Evolutionary conservation across 2,113 vertebrate genomes (phyloP).

Genomic region (Zootoca vivipara): DNA sequence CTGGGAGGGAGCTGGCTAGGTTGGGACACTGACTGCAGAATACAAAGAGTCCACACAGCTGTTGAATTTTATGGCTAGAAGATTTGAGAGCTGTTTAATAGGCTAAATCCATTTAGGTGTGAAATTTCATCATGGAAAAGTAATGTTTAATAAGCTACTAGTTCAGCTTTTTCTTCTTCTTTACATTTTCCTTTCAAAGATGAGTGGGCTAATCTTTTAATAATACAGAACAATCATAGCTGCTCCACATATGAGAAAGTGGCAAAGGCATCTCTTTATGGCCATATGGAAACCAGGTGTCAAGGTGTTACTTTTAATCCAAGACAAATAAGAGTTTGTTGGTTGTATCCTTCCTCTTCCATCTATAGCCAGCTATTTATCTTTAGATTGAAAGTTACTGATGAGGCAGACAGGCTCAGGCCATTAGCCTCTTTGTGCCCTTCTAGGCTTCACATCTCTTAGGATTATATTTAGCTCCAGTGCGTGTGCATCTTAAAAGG

Average conservation of each 20-base stretch:
- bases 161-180: conserved; percentile 20
- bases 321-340: conserved; percentile 72
- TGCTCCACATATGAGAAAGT: conserved; percentile 52
- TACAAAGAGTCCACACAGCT: neutral
- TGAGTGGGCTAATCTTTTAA: conserved; percentile 58
- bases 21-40: neutral
- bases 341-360: conserved; percentile 68
- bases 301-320: conserved; percentile 74
- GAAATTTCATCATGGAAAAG: conserved; percentile 52
- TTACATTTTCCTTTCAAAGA: conserved; percentile 56
- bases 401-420: conserved; percentile 43
- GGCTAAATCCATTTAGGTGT: neutral
- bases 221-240: conserved; percentile 57
- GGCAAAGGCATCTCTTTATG: conserved; percentile 34
- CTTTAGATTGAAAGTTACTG: conserved; percentile 57
- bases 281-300: conserved; percentile 74
- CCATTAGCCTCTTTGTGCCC: conserved; percentile 42
- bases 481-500: neutral
- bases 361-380: conserved; percentile 32
- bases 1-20: neutral
- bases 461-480: neutral
- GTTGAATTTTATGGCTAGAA: neutral
- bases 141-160: conserved; percentile 54
- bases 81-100: neutral
- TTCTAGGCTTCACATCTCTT: conserved; percentile 54